These are phyloP conservation scores for Pachycephala philippinensis DNA, from an alignment of 2,113 vertebrate genomes.

Conservation along the genomic window DNA sequence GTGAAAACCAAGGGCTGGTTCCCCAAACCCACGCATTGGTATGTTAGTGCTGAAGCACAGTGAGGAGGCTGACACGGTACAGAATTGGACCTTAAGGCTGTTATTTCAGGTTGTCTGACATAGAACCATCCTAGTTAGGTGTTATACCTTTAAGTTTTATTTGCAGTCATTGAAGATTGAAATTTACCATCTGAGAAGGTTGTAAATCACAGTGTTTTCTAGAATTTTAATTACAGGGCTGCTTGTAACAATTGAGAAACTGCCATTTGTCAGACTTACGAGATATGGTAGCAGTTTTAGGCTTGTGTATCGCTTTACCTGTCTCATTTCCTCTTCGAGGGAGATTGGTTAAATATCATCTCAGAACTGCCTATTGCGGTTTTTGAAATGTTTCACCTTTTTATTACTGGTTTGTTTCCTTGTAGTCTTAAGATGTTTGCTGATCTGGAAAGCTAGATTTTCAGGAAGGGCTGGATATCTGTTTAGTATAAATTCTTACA, in stretches of 20 bases:
- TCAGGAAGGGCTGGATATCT: neutral
- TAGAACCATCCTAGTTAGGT: fast-evolving
- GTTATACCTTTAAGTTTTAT: neutral
- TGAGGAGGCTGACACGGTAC: fast-evolving
- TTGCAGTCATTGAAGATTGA: neutral
- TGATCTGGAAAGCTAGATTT: conserved; percentile 1
- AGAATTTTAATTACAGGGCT: neutral
- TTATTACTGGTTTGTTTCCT: neutral
- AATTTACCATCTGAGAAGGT: neutral
- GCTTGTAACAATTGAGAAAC: neutral
- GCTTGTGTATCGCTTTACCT: neutral
- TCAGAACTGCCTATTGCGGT: neutral
- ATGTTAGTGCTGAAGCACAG: neutral
- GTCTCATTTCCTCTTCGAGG: neutral
- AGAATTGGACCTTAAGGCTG: neutral
- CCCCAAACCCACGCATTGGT: neutral
- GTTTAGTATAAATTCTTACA: neutral
- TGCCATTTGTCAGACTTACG: neutral
- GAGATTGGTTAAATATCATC: neutral
- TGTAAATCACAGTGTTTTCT: neutral
- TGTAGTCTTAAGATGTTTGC: neutral
- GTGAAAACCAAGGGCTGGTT: neutral
- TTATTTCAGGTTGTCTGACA: neutral
- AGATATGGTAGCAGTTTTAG: neutral
- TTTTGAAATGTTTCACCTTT: neutral